Conservation (phyloP, 2,888 invertebrate genomes). For the Caenorhabditis panamensis region DNA sequence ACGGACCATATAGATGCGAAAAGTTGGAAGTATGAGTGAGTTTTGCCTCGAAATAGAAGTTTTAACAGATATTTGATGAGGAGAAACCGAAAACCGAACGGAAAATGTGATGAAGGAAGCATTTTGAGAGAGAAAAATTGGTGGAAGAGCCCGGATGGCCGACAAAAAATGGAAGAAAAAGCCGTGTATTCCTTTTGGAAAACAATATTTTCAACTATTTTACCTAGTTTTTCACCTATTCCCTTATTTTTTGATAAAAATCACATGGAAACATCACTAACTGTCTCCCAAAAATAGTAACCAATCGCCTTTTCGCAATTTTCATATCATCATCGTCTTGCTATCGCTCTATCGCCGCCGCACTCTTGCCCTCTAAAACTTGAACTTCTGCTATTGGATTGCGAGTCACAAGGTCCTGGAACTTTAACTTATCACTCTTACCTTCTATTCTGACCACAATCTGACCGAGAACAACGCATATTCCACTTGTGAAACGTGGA, state of each 20-base stretch:
- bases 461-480: too few species aligned
- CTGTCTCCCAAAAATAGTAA: background rate
- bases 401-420: background rate
- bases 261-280: background rate
- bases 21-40: too few species aligned
- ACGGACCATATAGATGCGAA: too few species aligned
- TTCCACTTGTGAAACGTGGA: background rate
- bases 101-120: too few species aligned
- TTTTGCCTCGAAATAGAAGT: background rate
- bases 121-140: too few species aligned
- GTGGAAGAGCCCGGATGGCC: too few species aligned
- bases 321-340: background rate
- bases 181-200: conserved; percentile 21
- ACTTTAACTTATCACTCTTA: conserved; percentile 1
- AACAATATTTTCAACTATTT: background rate
- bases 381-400: background rate
- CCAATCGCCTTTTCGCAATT: background rate
- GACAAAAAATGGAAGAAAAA: background rate
- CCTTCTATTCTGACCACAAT: too few species aligned
- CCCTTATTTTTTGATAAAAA: too few species aligned
- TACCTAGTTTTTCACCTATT: too few species aligned
- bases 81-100: too few species aligned
- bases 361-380: background rate
- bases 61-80: too few species aligned
- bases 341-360: background rate